These are phyloP conservation scores for Lasioglossum pauxillum DNA, from an alignment of 2,888 invertebrate species.

Conservation along the genomic window DNA sequence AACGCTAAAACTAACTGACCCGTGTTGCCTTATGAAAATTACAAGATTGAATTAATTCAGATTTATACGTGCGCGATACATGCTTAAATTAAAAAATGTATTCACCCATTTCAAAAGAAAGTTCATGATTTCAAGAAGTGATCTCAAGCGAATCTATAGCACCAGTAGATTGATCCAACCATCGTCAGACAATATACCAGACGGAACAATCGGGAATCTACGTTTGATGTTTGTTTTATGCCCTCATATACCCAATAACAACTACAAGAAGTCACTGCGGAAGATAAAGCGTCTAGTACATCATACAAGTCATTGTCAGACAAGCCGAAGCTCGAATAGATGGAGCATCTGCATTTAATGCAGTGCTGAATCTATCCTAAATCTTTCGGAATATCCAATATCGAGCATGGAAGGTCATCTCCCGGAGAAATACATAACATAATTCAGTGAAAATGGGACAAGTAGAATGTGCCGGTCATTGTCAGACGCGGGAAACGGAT, in stretches of 20 bases:
- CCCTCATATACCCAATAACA: background rate
- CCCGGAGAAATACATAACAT: background rate
- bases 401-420: background rate
- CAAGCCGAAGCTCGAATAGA: background rate
- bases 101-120: too few species aligned
- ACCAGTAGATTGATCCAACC: background rate
- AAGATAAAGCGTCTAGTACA: conserved; percentile 1
- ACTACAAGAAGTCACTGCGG: background rate
- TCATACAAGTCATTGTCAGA: background rate
- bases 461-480: conserved; percentile 15
- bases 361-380: background rate
- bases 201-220: background rate
- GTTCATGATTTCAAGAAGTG: too few species aligned
- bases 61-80: too few species aligned
- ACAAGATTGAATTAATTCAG: too few species aligned
- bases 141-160: background rate
- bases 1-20: too few species aligned
- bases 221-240: background rate
- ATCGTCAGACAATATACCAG: background rate
- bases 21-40: too few species aligned
- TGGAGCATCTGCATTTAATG: background rate
- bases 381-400: conserved; percentile 5
- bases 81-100: too few species aligned
- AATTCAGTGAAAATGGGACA: background rate
- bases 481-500: background rate